Base-by-base conservation (phyloP, 2,888 invertebrate species). In the Meta bourneti region DNA sequence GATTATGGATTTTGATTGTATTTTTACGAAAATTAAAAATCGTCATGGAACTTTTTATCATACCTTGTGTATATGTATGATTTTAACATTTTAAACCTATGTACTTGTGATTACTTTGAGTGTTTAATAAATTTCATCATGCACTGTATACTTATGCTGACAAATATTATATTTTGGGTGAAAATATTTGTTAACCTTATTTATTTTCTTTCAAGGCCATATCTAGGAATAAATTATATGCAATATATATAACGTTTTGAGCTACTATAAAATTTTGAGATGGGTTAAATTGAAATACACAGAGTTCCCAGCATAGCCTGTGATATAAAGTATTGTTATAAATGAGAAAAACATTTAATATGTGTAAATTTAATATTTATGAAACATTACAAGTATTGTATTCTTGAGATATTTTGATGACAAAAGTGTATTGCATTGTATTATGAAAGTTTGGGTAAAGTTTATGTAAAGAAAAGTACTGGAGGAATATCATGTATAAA, bases 271-370 rank as follows among this genome's bases (percentile, higher is more conserved):
- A 82, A 71, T 82, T 49, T 71, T 52, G 51, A 49, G 8, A 51
- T 71, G 9, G 49, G 13, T 82, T 34, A 13, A 61, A 61, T 78
- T 48, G 19, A 52, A 78, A 48, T 34, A 48, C 19, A 51, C 8
- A 13, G 83, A 51, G 77, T 85, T 71, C 49, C 19, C 52, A 77
- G 77, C n/a, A 52, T 72, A 82, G 75, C 75, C 82, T 89, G 89
- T 82, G 82, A 89, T 89, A 89, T 74, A 83, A 83, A 54, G 82
- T 20, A 52, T 52, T 54, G 83, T 34, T 51, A 34, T 61, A 48
- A 49, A 74, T 74, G 19, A 20, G 34, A 34, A 19, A 54, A 83
- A n/a, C n/a, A 52, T 74, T 70, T 70, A 7, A 13, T 69, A 34
- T 49, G 7, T 51, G 13, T 71, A 82, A 51, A 81, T 19, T 72